Base-by-base conservation (phyloP, 1,140 invertebrate genomes). In the Akabosia matsudoensis region DNA sequence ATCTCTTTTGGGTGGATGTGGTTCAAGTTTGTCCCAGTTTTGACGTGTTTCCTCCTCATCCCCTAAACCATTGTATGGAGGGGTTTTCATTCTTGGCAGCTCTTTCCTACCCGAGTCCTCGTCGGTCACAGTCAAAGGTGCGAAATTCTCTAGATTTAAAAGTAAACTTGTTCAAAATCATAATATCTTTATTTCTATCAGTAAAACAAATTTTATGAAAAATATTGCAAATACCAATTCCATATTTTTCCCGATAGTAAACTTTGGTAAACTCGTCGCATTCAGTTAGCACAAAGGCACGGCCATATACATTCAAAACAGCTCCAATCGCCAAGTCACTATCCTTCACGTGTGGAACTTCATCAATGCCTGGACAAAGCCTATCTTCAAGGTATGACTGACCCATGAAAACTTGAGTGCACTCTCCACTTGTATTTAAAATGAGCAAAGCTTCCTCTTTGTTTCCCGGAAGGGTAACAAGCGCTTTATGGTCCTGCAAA, bases 181-280 rank as follows among this genome's bases (percentile, higher is more conserved):
- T 56, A 56, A n/a, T 16, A 56, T 24, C n/a, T n/a, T 24, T 22
- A 56, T 45, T 18, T 45, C 18, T 10, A 45, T 45, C 18, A 45
- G 54, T 24, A 56, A 56, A 56, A 56, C 14, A 56, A 70, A 70
- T 33, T 3, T 70, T n/a, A n/a, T n/a, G n/a, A n/a, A 70, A 30
- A 13, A 70, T 70, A 30, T 70, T 70, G 67, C 56, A 7, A 14
- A 22, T 64, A 70, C 67, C 14, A 22, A 73, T 73, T 26, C 33
- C 70, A 73, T 73, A 73, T 74, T 86, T 89, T 33, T 88, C 88
- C 79, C 90, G 88, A 84, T 95, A 97, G 86, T 93, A 97, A 52
- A 92, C 89, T 83, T 91, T 93, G 0, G 94, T 97, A 81, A 92
- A 95, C 18, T 87, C 85, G 85, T 97, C 95, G 79, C 93, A 92